Base-by-base conservation (phyloP, 1,140 invertebrate genomes). In the Pseudobourletiella spinata region DNA sequence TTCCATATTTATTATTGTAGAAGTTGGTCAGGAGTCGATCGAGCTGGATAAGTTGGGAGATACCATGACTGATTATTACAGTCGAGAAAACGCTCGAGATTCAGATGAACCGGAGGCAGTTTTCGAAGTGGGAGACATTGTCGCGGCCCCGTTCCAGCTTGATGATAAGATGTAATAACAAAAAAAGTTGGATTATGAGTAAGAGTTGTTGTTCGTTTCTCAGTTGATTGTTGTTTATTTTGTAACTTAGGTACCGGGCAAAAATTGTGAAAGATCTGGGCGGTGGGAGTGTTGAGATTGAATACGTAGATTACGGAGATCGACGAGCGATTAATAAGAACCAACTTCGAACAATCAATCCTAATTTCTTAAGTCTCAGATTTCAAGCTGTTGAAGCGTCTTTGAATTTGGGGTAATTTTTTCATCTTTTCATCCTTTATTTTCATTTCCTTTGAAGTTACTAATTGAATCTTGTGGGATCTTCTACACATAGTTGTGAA, bases 321-420 rank as follows among this genome's bases (percentile, higher is more conserved):
- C 42, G 26, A 30, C 18, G 39, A 22, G 43, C 46, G 20, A 16
- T 63, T 30, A 28, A 30, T 11, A 25, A 48, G 1, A 32, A 30
- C n/a, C 30, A 66, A n/a, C 24, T 69, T 1, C 44, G 56, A 18
- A 6, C 39, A 35, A 48, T 69, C 16, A 30, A 54, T 26, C 46
- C 64, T 29, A 48, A 61, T n/a, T 66, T 64, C 43, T 35, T 66
- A 8, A 29, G 57, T 25, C 30, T 69, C 16, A 57, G 54, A 56
- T 69, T 64, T 44, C 67, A 69, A 50, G 67, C 67, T 15, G 61
- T 69, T 26, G 57, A 64, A 52, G 67, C 64, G 0, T 63, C 67
- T 2, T 50, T 69, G 28, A 66, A 69, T 61, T 24, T 63, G 11
- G 59, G 50, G 64, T 66, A 61, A 50, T 60, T 63, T 28, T 0